A percentile compares a stretch with the other conserved stretches of the same genome.
phyloP scores from a whole-genome alignment of 2,888 invertebrate genomes.

The Alloplasta piceator region DNA sequence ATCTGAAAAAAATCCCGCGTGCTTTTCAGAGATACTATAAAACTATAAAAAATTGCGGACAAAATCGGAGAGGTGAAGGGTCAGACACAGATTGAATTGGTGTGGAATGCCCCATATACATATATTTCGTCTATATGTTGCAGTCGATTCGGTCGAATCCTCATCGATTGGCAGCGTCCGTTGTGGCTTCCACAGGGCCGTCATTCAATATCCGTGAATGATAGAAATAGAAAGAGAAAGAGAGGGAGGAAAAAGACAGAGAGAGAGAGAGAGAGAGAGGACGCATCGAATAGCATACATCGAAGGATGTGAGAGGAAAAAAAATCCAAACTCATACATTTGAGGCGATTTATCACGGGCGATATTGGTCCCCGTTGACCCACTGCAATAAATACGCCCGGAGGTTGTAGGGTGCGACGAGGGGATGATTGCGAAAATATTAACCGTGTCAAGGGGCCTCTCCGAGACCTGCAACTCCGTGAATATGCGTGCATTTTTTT shows the following conservation, averaged over 20 bases:
- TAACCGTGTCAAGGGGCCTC: conserved; percentile 59
- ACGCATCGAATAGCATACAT: conserved; percentile 21
- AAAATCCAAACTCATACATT: conserved; percentile 51
- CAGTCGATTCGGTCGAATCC: conserved; percentile 48
- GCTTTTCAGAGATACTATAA: no score
- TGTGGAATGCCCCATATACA: no score
- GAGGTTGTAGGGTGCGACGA: conserved; percentile 41
- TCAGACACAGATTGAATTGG: no score
- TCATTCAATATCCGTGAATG: conserved; percentile 33
- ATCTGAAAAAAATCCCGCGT: no score
- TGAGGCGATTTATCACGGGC: conserved; percentile 60
- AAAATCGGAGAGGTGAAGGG: no score
- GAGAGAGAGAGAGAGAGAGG: conserved; percentile 18
- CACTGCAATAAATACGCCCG: conserved; percentile 60
- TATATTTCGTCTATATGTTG: conserved; percentile 14
- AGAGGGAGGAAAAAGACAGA: conserved; percentile 16
- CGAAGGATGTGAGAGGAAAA: conserved; percentile 36
- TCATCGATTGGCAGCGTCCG: conserved; percentile 57
- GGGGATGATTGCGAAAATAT: conserved; percentile 64
- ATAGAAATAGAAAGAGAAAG: neutral
- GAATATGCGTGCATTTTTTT: neutral
- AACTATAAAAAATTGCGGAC: no score
- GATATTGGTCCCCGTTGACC: conserved; percentile 54
- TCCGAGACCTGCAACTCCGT: conserved; percentile 5
- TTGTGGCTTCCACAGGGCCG: conserved; percentile 23